phyloP scores from a whole-genome alignment of 2,888 invertebrate genomes.

The Chloromyia formosa region DNA sequence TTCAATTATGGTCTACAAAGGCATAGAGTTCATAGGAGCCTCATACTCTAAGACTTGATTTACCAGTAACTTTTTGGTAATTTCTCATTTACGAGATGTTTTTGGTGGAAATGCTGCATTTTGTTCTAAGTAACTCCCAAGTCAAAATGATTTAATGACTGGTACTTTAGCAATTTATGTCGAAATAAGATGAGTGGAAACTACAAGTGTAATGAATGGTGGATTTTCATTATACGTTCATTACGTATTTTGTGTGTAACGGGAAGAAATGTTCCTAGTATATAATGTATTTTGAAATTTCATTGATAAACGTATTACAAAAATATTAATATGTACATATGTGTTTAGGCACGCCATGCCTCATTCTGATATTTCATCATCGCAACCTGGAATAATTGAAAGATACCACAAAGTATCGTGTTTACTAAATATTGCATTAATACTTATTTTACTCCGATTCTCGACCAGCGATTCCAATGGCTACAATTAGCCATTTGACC shows the following conservation, averaged over 20 bases:
- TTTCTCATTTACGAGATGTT: conserved; percentile 14
- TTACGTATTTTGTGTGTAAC: conserved; percentile 11
- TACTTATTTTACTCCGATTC: no score
- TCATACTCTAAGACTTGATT: background rate
- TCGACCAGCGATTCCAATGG: no score
- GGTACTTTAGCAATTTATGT: conserved; percentile 19
- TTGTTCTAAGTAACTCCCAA: conserved; percentile 24
- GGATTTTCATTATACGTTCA: conserved; percentile 26
- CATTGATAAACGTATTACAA: no score
- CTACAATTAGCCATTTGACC: no score
- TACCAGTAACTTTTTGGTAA: conserved; percentile 22
- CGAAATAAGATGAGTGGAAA: conserved; percentile 23
- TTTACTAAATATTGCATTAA: no score
- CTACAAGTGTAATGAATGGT: background rate
- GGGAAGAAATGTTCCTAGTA: conserved; percentile 7
- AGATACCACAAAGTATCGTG: no score
- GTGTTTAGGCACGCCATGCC: no score
- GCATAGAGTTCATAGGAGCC: conserved; percentile 31
- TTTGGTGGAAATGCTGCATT: background rate
- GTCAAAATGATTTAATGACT: conserved; percentile 24
- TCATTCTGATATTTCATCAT: no score
- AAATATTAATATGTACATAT: no score
- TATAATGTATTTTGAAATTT: no score
- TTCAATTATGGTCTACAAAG: conserved; percentile 19
- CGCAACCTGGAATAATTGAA: no score